phyloP scores from a whole-genome alignment of 2,797 vertebrate species.

The Karalla daura region DNA sequence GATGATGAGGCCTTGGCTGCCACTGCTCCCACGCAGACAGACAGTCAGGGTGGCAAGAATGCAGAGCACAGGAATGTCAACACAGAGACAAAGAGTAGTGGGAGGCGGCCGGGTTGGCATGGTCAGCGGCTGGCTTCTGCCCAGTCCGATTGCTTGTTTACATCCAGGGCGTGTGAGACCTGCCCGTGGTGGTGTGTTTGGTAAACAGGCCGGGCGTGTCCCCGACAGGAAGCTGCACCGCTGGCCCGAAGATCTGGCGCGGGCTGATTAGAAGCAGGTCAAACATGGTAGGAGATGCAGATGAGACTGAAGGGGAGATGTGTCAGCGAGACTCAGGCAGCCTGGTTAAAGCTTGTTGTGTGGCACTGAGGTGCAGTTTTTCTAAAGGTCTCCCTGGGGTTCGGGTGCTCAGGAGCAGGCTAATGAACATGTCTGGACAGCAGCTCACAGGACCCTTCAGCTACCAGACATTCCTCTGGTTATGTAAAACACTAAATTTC shows the following conservation, averaged over 20 bases:
- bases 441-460: not conserved
- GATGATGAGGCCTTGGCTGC: constrained; percentile 35
- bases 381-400: no score
- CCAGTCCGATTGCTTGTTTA: constrained; percentile 38
- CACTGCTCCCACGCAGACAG: constrained; percentile 37
- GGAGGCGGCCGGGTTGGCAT: constrained; percentile 15
- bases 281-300: not conserved
- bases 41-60: constrained; percentile 40
- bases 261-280: not conserved
- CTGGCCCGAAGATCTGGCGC: no score
- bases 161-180: constrained; percentile 22
- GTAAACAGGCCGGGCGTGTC: not conserved
- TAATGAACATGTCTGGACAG: not conserved
- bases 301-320: no score
- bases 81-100: constrained; percentile 52
- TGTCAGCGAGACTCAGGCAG: no score
- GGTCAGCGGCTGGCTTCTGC: constrained; percentile 12
- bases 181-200: not conserved
- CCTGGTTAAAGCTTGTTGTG: no score
- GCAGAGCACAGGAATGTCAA: constrained; percentile 56
- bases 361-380: no score
- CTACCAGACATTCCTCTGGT: not conserved
- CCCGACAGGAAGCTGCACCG: not conserved
- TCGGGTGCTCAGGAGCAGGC: not conserved
- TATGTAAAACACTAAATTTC: not conserved